Evolutionary conservation across 2,797 vertebrate species (phyloP), one percentile per base, ranked within the genome.

Genomic region (Danio choprae): DNA sequence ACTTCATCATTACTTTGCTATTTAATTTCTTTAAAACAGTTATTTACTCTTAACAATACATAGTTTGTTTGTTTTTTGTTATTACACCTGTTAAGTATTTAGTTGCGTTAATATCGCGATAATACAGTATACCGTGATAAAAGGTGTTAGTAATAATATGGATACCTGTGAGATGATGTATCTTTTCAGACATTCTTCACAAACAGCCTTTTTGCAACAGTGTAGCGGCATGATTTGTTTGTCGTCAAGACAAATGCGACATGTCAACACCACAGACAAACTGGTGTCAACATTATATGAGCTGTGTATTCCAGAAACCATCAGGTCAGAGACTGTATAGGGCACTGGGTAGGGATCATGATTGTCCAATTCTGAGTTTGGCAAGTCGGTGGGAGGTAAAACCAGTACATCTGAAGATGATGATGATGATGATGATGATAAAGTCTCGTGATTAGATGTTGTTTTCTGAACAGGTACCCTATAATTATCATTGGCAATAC

Each of bases 131-230:
- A n/a, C n/a, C n/a, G n/a, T n/a, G n/a, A n/a, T n/a, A n/a, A 29
- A 29, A 29, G 29, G 29, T n/a, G n/a, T n/a, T n/a, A n/a, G 44
- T 11, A 5, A 13, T 9, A 11, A 65, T 50, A 15, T 60, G 48
- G 40, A 89, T 91, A 98, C 96, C 95, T 96, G 95, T 58, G 95
- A 94, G 89, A 93, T 96, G 93, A 98, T 94, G 92, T 98, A 99
- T 87, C 94, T 90, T 86, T 94, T 95, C 88, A 99, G 92, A 87
- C 98, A 99, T 86, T 98, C 97, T 73, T 96, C 95, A 85, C 98
- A 99, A 87, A 98, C 95, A 43, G 95, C 92, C 90, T 95, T 97
- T 90, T 94, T 95, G 93, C 98, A 99, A 93, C 97, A 99, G 81
- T 94, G 92, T 84, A 98, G 87, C 50, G 96, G 95, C 86, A 93